Evolutionary conservation across 1,140 invertebrate species (phyloP).

Genomic region (Batillaria attramentaria): DNA sequence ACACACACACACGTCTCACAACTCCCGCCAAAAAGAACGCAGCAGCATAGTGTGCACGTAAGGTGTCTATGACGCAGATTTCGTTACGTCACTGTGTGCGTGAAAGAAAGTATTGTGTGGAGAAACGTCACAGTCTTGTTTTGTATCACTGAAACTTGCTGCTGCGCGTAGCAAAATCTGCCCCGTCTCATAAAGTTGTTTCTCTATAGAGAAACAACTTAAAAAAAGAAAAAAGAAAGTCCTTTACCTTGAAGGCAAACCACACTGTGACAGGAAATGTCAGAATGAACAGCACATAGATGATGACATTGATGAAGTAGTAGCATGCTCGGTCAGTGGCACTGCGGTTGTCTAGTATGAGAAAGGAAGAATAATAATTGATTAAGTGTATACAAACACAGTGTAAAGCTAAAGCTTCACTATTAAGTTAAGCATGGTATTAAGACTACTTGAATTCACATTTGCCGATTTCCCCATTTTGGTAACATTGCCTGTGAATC

Average conservation of each 20-base stretch:
- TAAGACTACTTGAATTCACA: not conserved
- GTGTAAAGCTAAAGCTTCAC: not conserved
- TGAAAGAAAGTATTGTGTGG: not conserved
- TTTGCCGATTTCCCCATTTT: not conserved
- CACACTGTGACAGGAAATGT: conserved; percentile 45
- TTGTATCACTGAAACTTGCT: not conserved
- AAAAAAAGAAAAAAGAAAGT: not conserved
- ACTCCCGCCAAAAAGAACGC: too few species aligned
- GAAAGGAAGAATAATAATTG: conserved; percentile 26
- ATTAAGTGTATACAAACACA: not conserved
- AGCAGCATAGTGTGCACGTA: too few species aligned
- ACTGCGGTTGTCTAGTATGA: conserved; percentile 31
- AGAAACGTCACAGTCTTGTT: too few species aligned
- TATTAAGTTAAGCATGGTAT: not conserved
- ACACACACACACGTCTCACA: too few species aligned
- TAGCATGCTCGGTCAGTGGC: conserved; percentile 28
- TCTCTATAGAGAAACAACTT: not conserved
- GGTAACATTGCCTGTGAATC: not conserved
- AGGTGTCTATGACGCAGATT: too few species aligned
- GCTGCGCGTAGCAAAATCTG: not conserved
- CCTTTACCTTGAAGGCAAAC: conserved; percentile 45
- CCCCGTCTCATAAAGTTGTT: not conserved
- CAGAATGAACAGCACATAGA: conserved; percentile 34
- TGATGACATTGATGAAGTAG: conserved; percentile 29
- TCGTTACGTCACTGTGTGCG: not conserved